Percentiles rank a stretch among this genome's conserved stretches.
These are phyloP conservation scores for Graptemys geographica DNA, from an alignment of 2,797 vertebrate genomes.

Conservation along the genomic window DNA sequence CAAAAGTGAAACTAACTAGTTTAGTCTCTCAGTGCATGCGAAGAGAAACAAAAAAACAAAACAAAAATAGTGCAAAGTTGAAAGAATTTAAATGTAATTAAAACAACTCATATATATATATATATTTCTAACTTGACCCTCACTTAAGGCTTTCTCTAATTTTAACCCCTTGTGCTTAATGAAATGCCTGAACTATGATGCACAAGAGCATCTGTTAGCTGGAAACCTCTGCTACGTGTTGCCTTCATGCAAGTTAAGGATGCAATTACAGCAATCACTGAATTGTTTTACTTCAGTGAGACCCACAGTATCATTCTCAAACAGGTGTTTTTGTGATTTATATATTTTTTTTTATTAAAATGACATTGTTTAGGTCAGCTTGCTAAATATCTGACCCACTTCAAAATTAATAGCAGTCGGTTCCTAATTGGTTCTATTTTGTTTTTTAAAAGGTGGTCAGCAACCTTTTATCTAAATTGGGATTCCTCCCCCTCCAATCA, in stretches of 20 bases:
- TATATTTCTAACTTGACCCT: neutral
- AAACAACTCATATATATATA: neutral
- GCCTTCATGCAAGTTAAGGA: neutral
- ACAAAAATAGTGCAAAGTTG: fast-evolving
- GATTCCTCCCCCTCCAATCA: neutral
- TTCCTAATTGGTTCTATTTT: neutral
- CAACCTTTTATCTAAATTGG: neutral
- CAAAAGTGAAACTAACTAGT: fast-evolving
- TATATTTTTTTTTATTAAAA: neutral
- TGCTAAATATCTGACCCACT: neutral
- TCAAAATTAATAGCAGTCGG: neutral
- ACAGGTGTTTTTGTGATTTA: neutral
- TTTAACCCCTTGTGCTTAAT: neutral
- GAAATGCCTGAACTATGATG: neutral
- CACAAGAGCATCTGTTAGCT: fast-evolving
- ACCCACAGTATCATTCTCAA: fast-evolving
- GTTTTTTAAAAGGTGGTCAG: neutral
- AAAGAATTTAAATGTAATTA: neutral
- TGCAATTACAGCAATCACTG: neutral
- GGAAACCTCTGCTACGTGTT: neutral
- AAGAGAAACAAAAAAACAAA: neutral
- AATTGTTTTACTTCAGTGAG: neutral
- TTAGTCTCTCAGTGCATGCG: fast-evolving
- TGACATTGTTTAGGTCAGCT: neutral
- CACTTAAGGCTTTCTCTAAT: neutral